Percentiles rank a stretch among this genome's conserved stretches.
phyloP scores from a whole-genome alignment of 2,113 vertebrate species.

The Thunnus maccoyii region DNA sequence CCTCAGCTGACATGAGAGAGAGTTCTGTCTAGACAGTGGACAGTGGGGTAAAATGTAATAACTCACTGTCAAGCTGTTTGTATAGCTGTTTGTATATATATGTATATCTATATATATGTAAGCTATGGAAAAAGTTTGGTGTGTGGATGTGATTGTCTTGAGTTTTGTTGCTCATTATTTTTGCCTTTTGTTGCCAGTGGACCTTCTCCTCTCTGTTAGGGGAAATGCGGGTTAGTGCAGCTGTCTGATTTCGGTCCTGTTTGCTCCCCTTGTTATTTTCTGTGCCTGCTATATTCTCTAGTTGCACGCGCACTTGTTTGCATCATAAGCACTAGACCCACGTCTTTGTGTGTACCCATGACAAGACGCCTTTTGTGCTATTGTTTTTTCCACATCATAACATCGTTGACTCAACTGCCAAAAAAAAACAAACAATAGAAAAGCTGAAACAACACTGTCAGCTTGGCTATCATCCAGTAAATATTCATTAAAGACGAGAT shows the following conservation, averaged over 20 bases:
- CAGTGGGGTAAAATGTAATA: constrained; percentile 33
- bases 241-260: constrained; percentile 50
- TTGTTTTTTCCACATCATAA: constrained; percentile 56
- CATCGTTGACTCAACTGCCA: constrained; percentile 58
- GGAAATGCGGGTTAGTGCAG: constrained; percentile 38
- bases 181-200: constrained; percentile 36
- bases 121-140: constrained; percentile 26
- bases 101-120: background rate
- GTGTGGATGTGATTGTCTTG: background rate
- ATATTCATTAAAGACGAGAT: constrained; percentile 33
- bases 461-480: constrained; percentile 50
- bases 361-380: constrained; percentile 62
- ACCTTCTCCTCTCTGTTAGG: constrained; percentile 23
- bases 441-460: constrained; percentile 35
- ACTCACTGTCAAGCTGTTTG: constrained; percentile 50
- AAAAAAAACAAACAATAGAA: constrained; percentile 13
- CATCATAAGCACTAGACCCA: constrained; percentile 61
- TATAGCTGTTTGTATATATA: background rate
- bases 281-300: constrained; percentile 26
- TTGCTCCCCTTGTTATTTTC: constrained; percentile 59
- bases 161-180: constrained; percentile 53
- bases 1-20: constrained; percentile 58
- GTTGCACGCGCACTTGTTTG: constrained; percentile 63
- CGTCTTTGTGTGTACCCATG: constrained; percentile 53
- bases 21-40: constrained; percentile 66